These are phyloP conservation scores for Hemichromis elongatus DNA, from an alignment of 2,113 vertebrate genomes.

Conservation along the genomic window DNA sequence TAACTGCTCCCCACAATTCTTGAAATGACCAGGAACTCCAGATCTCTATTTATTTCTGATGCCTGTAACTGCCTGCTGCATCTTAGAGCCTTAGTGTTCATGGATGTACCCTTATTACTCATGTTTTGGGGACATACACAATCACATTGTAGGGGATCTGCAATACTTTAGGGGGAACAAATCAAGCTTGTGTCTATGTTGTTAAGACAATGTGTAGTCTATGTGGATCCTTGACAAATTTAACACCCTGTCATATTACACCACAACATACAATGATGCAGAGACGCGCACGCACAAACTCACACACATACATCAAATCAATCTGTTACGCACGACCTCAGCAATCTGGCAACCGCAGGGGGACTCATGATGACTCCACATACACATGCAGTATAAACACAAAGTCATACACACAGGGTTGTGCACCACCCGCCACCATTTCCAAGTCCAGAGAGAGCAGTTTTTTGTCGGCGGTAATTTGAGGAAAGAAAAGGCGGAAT, in stretches of 20 bases:
- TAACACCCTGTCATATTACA: constrained; percentile 15
- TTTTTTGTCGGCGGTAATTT: constrained; percentile 33
- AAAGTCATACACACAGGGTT: neutral
- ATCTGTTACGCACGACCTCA: constrained; percentile 9
- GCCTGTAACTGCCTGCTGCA: no score
- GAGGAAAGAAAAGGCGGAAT: constrained; percentile 10
- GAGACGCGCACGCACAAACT: neutral
- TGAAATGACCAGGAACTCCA: neutral
- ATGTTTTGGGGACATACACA: neutral
- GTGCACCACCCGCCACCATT: neutral
- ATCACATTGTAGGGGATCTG: neutral
- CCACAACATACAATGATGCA: neutral
- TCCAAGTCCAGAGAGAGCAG: neutral
- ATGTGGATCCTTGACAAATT: constrained; percentile 9
- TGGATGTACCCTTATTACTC: neutral
- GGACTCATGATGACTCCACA: neutral
- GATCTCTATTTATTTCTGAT: constrained; percentile 25
- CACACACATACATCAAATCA: constrained; percentile 12
- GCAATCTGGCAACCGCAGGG: neutral
- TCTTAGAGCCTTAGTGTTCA: neutral
- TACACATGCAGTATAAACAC: neutral
- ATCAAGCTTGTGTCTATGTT: neutral
- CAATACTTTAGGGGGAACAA: neutral
- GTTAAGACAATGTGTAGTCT: neutral
- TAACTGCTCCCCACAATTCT: neutral